Percentiles rank a stretch among this genome's conserved stretches.
Evolutionary conservation across 2,113 vertebrate species (phyloP).

Genomic region (Circaetus gallicus): DNA sequence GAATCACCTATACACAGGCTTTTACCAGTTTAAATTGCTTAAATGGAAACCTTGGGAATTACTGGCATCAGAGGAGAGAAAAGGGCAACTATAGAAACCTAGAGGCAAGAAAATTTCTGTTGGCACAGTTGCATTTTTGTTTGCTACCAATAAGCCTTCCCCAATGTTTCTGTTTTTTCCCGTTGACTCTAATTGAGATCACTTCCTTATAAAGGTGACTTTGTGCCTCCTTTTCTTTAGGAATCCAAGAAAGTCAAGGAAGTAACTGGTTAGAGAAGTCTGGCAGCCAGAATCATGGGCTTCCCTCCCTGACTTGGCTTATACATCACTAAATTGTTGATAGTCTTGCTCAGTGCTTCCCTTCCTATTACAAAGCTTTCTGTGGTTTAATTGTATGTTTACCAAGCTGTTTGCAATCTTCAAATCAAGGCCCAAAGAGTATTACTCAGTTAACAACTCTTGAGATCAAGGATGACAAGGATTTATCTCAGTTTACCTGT

Average conservation of each 20-base stretch:
- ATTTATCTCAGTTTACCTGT: not conserved
- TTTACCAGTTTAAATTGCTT: not conserved
- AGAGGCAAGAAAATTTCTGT: not conserved
- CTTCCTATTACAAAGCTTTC: not conserved
- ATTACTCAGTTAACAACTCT: not conserved
- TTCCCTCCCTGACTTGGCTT: not conserved
- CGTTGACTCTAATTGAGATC: not conserved
- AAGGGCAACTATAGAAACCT: not conserved
- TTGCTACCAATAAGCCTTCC: not conserved
- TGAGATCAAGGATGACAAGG: not conserved
- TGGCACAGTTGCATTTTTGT: not conserved
- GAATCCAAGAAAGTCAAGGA: not conserved
- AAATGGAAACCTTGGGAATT: not conserved
- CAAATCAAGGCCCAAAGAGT: not conserved
- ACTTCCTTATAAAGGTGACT: not conserved
- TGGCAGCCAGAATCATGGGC: not conserved
- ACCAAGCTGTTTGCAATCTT: not conserved
- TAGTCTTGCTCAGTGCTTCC: not conserved
- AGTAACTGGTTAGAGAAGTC: not conserved
- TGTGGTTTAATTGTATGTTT: not conserved
- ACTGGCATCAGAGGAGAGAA: not conserved
- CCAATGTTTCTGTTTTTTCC: not conserved
- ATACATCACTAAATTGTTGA: not conserved
- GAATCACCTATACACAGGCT: not conserved
- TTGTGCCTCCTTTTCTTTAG: not conserved